A percentile compares a stretch with the other conserved stretches of the same genome.
phyloP scores from a whole-genome alignment of 2,797 vertebrate genomes.

The Amblyopsis hoosieri region DNA sequence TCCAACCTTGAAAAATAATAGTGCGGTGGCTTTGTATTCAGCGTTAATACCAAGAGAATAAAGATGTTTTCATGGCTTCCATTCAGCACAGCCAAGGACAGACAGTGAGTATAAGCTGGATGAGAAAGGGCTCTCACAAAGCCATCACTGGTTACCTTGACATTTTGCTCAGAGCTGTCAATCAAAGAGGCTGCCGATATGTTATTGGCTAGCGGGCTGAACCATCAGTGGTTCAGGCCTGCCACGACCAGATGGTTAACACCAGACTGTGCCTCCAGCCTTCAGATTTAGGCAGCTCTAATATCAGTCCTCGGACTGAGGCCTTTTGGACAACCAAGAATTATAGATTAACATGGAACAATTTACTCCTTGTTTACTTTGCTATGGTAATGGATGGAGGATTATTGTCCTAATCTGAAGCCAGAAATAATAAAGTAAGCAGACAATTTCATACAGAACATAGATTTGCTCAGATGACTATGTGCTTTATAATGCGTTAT shows the following conservation, averaged over 20 bases:
- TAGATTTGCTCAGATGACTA: background rate
- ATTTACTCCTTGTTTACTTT: constrained; percentile 7
- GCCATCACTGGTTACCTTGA: constrained; percentile 40
- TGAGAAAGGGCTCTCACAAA: constrained; percentile 26
- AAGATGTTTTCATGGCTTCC: constrained; percentile 13
- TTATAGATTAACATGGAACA: constrained; percentile 30
- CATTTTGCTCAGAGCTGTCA: constrained; percentile 51
- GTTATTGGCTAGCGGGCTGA: constrained; percentile 47
- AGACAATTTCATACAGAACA: background rate
- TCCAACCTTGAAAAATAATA: constrained; percentile 21
- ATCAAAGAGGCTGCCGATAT: constrained; percentile 45
- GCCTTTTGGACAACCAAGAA: constrained; percentile 57
- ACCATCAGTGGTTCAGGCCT: constrained; percentile 38
- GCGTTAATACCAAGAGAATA: constrained; percentile 4
- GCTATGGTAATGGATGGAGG: background rate
- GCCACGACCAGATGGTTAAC: constrained; percentile 65
- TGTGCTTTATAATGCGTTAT: background rate
- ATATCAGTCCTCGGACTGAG: constrained; percentile 53
- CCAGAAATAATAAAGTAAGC: background rate
- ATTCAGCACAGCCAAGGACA: constrained; percentile 13
- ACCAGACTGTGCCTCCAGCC: constrained; percentile 47
- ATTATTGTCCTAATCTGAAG: constrained; percentile 17
- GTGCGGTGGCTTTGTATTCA: constrained; percentile 3
- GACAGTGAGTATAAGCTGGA: constrained; percentile 3
- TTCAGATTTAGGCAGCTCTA: constrained; percentile 42